These are phyloP conservation scores for Gobionotothen gibberifrons DNA, from an alignment of 2,797 vertebrate genomes.

Conservation along the genomic window DNA sequence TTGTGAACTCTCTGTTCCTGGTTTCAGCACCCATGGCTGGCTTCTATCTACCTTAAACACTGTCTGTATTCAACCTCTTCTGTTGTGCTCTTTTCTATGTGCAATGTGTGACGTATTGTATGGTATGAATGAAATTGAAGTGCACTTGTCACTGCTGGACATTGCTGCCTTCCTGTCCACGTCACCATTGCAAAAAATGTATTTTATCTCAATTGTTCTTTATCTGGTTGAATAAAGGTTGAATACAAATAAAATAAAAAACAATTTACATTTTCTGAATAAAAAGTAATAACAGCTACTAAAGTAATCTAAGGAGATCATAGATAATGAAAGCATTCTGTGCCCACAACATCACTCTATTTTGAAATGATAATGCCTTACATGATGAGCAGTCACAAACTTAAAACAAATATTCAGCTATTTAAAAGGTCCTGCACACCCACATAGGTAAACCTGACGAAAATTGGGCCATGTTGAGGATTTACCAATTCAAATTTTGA, in stretches of 20 bases:
- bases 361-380: background rate
- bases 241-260: background rate
- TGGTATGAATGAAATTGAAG: no score
- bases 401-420: background rate
- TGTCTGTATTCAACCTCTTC: no score
- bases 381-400: background rate
- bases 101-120: no score
- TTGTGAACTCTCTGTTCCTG: background rate
- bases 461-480: background rate
- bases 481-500: background rate
- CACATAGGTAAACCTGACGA: constrained; percentile 11
- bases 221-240: no score
- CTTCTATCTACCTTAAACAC: background rate
- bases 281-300: background rate
- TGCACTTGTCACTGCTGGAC: no score
- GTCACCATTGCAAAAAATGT: no score
- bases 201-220: no score
- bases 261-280: background rate
- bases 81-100: no score
- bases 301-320: background rate
- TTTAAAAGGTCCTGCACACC: constrained; percentile 10
- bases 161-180: no score
- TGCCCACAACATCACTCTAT: background rate
- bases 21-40: background rate
- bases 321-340: background rate